These are phyloP conservation scores for Oncorhynchus clarkii DNA, from an alignment of 2,113 vertebrate genomes.

Conservation along the genomic window DNA sequence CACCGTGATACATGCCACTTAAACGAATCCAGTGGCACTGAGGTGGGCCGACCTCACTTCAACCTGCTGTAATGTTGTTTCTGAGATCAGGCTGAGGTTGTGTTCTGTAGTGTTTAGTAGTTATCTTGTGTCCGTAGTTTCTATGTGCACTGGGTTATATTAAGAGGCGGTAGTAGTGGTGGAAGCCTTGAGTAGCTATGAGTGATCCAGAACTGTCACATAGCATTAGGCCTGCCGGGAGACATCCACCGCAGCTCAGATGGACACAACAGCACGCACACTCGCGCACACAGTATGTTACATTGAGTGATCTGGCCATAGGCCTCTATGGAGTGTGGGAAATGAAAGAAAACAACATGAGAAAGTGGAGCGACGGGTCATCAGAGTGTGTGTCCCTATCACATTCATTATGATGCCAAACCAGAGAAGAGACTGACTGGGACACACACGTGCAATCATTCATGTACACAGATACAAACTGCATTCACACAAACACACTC, in stretches of 20 bases:
- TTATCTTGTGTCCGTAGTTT: background rate
- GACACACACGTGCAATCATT: conserved; percentile 6
- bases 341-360: conserved; percentile 25
- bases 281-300: conserved; percentile 34
- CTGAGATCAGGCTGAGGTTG: background rate
- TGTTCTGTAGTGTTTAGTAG: background rate
- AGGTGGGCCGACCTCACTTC: too few species aligned
- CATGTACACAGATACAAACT: conserved; percentile 7
- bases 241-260: conserved; percentile 27
- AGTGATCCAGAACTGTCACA: conserved; percentile 75
- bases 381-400: conserved; percentile 37
- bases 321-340: conserved; percentile 41
- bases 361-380: conserved; percentile 33
- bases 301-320: conserved; percentile 28
- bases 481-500: too few species aligned
- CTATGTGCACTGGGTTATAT: background rate
- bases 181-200: conserved; percentile 57
- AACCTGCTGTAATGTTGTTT: background rate
- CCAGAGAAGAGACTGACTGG: conserved; percentile 16
- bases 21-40: too few species aligned
- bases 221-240: conserved; percentile 60
- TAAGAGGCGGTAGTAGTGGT: conserved; percentile 3
- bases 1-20: background rate
- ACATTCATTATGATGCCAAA: conserved; percentile 5
- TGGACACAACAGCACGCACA: background rate